These are phyloP conservation scores for Bubo scandiacus DNA, from an alignment of 2,113 vertebrate genomes.

Conservation along the genomic window DNA sequence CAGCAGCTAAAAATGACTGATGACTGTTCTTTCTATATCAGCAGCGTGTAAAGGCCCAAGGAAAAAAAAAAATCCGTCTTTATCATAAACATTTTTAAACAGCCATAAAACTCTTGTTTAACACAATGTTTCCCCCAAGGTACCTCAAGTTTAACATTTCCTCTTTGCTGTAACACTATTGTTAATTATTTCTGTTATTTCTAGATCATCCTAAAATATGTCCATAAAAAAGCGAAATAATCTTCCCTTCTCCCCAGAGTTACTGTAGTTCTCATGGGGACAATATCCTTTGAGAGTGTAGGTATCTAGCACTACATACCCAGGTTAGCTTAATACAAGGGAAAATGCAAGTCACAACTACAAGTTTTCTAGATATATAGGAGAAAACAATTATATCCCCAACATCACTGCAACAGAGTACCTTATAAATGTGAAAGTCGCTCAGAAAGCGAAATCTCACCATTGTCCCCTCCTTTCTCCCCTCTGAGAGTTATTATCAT, in stretches of 20 bases:
- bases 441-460: not conserved
- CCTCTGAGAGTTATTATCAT: not conserved
- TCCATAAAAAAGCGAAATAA: not conserved
- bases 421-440: not conserved
- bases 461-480: not conserved
- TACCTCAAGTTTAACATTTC: not conserved
- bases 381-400: not conserved
- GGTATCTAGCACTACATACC: not conserved
- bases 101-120: not conserved
- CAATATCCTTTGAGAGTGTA: not conserved
- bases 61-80: slow-evolving; percentile 12
- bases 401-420: not conserved
- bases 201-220: not conserved
- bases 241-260: not conserved
- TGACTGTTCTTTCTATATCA: slow-evolving; percentile 61
- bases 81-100: slow-evolving; percentile 2
- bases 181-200: not conserved
- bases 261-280: not conserved
- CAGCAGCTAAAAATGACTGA: slow-evolving; percentile 45
- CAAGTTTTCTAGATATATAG: not conserved
- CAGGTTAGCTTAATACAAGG: not conserved
- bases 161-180: not conserved
- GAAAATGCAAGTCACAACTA: not conserved
- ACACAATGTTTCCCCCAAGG: not conserved
- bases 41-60: not conserved